Evolutionary conservation across 2,797 vertebrate genomes (phyloP).

Genomic region (Glyptemys insculpta): DNA sequence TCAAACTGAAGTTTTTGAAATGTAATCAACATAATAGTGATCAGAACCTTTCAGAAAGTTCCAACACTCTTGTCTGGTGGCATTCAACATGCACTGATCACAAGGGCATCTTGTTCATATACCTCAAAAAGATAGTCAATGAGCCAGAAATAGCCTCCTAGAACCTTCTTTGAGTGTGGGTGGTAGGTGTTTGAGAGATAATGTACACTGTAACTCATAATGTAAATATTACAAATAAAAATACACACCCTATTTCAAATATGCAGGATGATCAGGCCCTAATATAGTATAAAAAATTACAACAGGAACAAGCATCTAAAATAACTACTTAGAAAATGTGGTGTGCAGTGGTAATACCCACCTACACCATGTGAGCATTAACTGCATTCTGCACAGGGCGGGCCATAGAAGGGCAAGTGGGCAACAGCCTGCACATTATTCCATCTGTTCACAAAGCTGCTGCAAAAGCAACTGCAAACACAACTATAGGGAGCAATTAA

Average conservation of each 20-base stretch:
- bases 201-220: too few relatives aligned
- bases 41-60: neutral
- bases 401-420: neutral
- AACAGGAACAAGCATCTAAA: neutral
- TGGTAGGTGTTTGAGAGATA: neutral
- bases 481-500: neutral
- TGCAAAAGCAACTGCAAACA: neutral
- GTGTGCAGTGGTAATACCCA: neutral
- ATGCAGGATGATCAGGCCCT: neutral
- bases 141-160: neutral
- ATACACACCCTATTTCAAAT: neutral
- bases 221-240: neutral
- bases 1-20: neutral
- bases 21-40: neutral
- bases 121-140: too few relatives aligned
- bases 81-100: neutral
- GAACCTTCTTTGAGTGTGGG: neutral
- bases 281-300: neutral
- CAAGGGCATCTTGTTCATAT: neutral
- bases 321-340: neutral
- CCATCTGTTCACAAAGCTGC: conserved; percentile 2
- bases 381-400: neutral
- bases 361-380: neutral
- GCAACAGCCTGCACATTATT: neutral
- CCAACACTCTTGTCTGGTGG: neutral